Evolutionary conservation across 2,797 vertebrate genomes (phyloP).

Genomic region (Schizopygopsis pylzovi): DNA sequence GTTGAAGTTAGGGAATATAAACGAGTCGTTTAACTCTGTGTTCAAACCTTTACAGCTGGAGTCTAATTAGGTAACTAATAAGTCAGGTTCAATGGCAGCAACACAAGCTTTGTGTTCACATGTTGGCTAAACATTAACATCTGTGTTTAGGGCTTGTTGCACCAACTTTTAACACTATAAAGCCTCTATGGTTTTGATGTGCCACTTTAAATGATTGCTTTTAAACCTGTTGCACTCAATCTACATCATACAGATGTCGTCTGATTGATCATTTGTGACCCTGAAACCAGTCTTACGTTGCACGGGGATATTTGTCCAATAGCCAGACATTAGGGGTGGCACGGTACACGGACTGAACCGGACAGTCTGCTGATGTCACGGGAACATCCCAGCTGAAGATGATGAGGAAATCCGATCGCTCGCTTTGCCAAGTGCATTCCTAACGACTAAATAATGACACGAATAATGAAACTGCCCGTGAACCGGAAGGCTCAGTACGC

Average conservation of each 20-base stretch:
- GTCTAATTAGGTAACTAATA: not conserved
- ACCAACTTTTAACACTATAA: not conserved
- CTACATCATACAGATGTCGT: not conserved
- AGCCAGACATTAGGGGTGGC: too few relatives aligned
- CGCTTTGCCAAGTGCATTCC: too few relatives aligned
- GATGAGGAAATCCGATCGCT: too few relatives aligned
- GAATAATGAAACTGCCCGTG: too few relatives aligned
- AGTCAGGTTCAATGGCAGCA: not conserved
- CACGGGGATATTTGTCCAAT: too few relatives aligned
- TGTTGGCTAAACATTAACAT: not conserved
- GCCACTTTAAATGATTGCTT: not conserved
- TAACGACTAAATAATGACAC: too few relatives aligned
- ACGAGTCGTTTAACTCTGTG: not conserved
- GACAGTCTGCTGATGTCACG: too few relatives aligned
- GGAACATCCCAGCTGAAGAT: too few relatives aligned
- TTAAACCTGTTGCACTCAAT: not conserved
- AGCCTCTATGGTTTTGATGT: not conserved
- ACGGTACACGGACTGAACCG: too few relatives aligned
- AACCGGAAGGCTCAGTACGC: too few relatives aligned
- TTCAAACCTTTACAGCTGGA: conserved; percentile 5
- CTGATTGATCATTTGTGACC: not conserved
- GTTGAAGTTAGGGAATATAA: not conserved
- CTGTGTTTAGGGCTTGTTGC: not conserved
- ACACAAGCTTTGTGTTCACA: not conserved
- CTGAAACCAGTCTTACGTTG: too few relatives aligned